Base-by-base conservation (phyloP, 2,797 vertebrate species). In the Crenuchus spilurus region DNA sequence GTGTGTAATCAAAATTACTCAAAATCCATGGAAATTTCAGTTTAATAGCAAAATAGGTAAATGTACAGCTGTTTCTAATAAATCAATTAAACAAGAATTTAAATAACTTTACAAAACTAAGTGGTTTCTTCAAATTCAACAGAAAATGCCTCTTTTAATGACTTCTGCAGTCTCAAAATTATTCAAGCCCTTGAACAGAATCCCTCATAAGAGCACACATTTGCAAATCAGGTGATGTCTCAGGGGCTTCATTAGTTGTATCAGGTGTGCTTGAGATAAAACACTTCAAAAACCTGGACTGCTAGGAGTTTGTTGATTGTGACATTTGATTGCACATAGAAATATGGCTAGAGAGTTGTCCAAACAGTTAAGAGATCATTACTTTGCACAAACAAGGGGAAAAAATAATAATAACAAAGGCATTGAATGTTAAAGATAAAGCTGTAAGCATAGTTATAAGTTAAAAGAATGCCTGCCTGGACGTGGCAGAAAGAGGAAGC, bases 401-500 rank as follows among this genome's bases (percentile, higher is more conserved):
- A 62, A 22, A 42, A 42, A 44, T 18, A 35, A 35, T 10, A 18
- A 63, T 64, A 64, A 37, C 61, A 26, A 26, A 64, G 35, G 61
- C 35, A 44, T 37, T 24, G 18, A 64, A 64, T 26, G n/a, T n/a
- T n/a, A n/a, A n/a, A n/a, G n/a, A 35, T 2, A 54, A 20, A 26
- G 51, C 28, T 54, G 22, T 20, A 54, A 54, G 7, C 26, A 54
- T 24, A 54, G 22, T 54, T 28, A 4, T 5, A 26, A 54, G 22
- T 11, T 54, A 26, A 26, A 30, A 20, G 9, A 26, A 26, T 14
- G 28, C 7, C 11, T 20, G 51, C 11, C 35, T 64, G 20, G 18
- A 64, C 6, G 39, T 11, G 10, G 39, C 61, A 64, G n/a, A 26
- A 64, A 64, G 24, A 64, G 61, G 61, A 64, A 44, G 61, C 61